A percentile compares a stretch with the other conserved stretches of the same genome.
phyloP scores from a whole-genome alignment of 2,888 invertebrate genomes.

The Cactoblastis cactorum region DNA sequence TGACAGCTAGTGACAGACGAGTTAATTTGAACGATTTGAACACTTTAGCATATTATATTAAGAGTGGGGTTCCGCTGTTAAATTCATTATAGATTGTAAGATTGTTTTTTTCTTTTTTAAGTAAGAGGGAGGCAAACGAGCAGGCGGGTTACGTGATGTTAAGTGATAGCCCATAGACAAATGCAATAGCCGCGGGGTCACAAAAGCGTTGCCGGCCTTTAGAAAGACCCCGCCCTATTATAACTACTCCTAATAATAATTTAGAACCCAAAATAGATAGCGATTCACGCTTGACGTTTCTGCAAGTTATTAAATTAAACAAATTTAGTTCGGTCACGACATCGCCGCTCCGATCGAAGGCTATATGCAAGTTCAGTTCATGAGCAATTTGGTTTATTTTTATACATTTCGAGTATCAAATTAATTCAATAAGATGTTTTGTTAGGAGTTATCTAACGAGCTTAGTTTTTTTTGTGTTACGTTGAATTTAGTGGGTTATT shows the following conservation, averaged over 20 bases:
- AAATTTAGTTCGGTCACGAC: conserved; percentile 25
- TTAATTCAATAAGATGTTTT: conserved; percentile 11
- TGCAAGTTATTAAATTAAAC: conserved; percentile 28
- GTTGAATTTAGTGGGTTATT: not conserved
- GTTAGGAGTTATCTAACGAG: conserved; percentile 1
- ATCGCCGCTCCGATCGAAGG: conserved; percentile 20
- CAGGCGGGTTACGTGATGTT: too few relatives aligned
- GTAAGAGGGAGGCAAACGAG: too few relatives aligned
- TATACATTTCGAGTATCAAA: conserved; percentile 5
- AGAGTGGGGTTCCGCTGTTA: conserved; percentile 28
- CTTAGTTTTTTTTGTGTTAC: not conserved
- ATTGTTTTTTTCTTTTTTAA: too few relatives aligned
- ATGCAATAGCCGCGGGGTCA: too few relatives aligned
- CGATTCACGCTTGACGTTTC: conserved; percentile 13
- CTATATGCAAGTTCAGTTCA: conserved; percentile 11
- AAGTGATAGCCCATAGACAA: too few relatives aligned
- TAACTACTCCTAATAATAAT: not conserved
- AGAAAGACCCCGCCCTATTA: too few relatives aligned
- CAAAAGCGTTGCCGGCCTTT: too few relatives aligned
- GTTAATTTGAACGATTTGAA: conserved; percentile 60
- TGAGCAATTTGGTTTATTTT: conserved; percentile 16
- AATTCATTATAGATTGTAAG: not conserved
- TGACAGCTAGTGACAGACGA: conserved; percentile 61
- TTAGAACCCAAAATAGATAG: conserved; percentile 8
- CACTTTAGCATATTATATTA: conserved; percentile 32